Base-by-base conservation (phyloP, 2,888 invertebrate genomes). In the Papilio protenor region DNA sequence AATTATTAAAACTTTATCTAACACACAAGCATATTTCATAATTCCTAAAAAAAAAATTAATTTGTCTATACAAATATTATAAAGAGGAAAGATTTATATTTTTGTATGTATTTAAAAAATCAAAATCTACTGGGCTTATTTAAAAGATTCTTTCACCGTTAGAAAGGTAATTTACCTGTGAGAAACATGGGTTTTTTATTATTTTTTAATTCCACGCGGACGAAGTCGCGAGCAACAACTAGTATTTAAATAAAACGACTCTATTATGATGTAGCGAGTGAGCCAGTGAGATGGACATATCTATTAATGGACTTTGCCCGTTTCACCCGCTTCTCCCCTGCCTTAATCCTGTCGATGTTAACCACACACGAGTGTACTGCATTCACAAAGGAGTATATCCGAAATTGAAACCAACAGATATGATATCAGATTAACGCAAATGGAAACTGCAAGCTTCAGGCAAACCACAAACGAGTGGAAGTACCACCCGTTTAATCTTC, bases 401-500 rank as follows among this genome's bases (percentile, higher is more conserved):
- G 27, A 61, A 61, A 64, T 40, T 64, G 64, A 64, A 64, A 64
- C 18, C 64, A 8, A 2, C 0, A 40, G n/a, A 64, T 64, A 64
- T 64, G 40, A 64, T 64, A 64, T 64, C 64, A 40, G 18, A 64
- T 40, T 40, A 64, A 64, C 64, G 40, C 64, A 8, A 64, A 64
- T 64, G 16, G 64, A 64, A 64, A 40, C 40, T 33, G 10, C 18
- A n/a, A 33, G 33, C 64, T 33, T 64, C 33, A 3, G 18, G 61
- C 27, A 27, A 27, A 27, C 61, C 27, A 27, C 61, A 27, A 14
- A 16, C 16, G 1, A 27, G 1, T 27, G 61, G 27, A 59, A 57
- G 11, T 57, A n/a, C 12, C 23, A 12, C 4, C 4, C 23, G 59
- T 23, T 59, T 23, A 57, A 10, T 57, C n/a, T 57, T 6, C 1